Base-by-base conservation (phyloP, 1,140 invertebrate species). In the Colletes latitarsis region DNA sequence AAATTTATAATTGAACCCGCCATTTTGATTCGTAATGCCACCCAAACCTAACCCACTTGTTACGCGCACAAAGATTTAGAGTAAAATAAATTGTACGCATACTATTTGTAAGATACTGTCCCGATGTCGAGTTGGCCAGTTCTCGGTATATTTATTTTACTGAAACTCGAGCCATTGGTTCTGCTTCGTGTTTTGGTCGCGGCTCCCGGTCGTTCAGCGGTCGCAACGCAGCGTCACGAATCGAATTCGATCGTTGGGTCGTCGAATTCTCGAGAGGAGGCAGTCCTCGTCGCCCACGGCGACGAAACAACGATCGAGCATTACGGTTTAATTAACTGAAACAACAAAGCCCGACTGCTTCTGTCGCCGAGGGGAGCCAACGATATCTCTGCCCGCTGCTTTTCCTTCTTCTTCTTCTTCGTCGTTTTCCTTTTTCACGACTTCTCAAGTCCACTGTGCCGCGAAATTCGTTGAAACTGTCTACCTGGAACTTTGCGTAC, bases 331-430 rank as follows among this genome's bases (percentile, higher is more conserved):
- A 77, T 77, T 77, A 63, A 77, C 67, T n/a, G 57, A 43, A 60
- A 74, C 76, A 77, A 77, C 67, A 41, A 6, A 43, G 46, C 30
- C 6, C 0, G 46, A 58, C 53, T 57, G 14, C 30, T 80, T 68
- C 58, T 83, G 72, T 75, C 58, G 78, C 63, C 66, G 73, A 75
- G 67, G n/a, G 43, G 71, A 41, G 74, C 46, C n/a, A 58, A 15
- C 71, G 49, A 53, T 81, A 66, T 81, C 55, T 75, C 71, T 9
- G 53, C 6, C 9, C 15, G 8, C 39, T 49, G n/a, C 30, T 12
- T 19, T 9, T 4, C 8, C 8, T 6, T 41, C 17, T 46, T 73
- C 46, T 49, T 49, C 49, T 9, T 12, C 55, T 67, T 66, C 58
- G 49, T 63, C 60, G 49, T 21, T 43, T 19, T 41, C 53, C 2